phyloP scores from a whole-genome alignment of 2,113 vertebrate species.

The Pungitius pungitius region DNA sequence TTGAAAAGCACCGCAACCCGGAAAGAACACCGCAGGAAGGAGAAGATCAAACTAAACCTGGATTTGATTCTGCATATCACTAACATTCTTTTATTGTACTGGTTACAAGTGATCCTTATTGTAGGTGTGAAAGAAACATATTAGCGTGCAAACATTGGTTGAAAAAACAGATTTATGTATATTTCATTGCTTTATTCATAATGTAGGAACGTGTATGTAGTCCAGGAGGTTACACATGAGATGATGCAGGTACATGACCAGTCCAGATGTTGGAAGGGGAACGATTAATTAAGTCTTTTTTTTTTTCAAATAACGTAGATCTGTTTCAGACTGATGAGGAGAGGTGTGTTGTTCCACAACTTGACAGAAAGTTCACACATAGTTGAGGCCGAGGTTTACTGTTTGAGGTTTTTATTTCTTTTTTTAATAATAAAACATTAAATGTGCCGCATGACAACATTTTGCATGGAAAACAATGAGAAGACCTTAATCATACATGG shows the following conservation, averaged over 20 bases:
- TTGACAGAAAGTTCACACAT: conserved; percentile 38
- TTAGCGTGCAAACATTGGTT: conserved; percentile 67
- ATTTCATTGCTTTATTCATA: conserved; percentile 15
- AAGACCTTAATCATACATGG: conserved; percentile 79
- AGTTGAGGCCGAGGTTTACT: conserved; percentile 49
- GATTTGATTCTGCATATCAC: conserved; percentile 64
- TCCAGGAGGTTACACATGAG: conserved; percentile 57
- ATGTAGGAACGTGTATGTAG: conserved; percentile 64
- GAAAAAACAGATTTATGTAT: conserved; percentile 66
- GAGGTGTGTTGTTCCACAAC: conserved; percentile 25
- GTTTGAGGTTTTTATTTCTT: conserved; percentile 75
- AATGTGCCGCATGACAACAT: conserved; percentile 78
- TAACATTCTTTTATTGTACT: conserved; percentile 76
- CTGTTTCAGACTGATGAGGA: conserved; percentile 19
- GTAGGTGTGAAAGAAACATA: conserved; percentile 67
- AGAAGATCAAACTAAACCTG: conserved; percentile 40
- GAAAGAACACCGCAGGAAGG: conserved; percentile 20
- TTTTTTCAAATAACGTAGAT: neutral
- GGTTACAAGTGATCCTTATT: conserved; percentile 75
- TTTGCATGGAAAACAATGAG: conserved; percentile 79
- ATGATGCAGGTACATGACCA: conserved; percentile 56
- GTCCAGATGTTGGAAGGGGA: conserved; percentile 52
- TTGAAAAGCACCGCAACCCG: conserved; percentile 11
- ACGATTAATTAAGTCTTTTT: conserved; percentile 30
- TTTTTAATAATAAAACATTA: conserved; percentile 80